Evolutionary conservation across 2,888 invertebrate species (phyloP).

Genomic region (Prenolepis imparis): DNA sequence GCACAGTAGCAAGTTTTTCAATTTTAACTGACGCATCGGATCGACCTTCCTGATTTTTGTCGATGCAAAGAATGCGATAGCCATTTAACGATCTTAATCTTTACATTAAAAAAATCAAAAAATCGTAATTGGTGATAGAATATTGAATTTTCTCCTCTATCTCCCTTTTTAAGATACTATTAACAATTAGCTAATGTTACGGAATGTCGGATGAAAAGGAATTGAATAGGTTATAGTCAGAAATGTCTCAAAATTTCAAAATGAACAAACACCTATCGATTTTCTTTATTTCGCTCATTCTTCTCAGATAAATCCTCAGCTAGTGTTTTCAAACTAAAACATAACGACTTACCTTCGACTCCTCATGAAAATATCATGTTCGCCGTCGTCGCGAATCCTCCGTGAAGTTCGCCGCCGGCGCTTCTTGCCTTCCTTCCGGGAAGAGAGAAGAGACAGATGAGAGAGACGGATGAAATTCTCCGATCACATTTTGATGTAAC

Average conservation of each 20-base stretch:
- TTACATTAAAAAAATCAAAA: not conserved
- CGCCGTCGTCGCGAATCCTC: constrained; percentile 15
- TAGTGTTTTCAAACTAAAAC: not conserved
- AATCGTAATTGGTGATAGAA: not conserved
- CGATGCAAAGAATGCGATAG: not conserved
- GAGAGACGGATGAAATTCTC: not conserved
- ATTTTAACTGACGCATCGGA: constrained; percentile 1
- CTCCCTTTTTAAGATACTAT: not conserved
- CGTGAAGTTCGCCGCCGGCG: constrained; percentile 13
- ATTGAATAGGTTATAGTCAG: not conserved
- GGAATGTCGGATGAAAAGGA: constrained; percentile 4
- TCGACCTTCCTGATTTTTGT: not conserved
- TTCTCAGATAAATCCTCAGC: not conserved
- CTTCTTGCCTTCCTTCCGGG: not conserved
- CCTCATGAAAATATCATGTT: constrained; percentile 62
- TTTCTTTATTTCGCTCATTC: not conserved
- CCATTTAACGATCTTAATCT: not conserved
- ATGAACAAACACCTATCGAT: not conserved
- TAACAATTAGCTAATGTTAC: not conserved
- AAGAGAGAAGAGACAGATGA: not conserved
- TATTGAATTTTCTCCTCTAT: not conserved
- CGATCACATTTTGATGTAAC: constrained; percentile 61
- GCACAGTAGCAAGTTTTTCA: not conserved
- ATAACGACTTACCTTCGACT: not conserved
- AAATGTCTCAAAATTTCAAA: not conserved